phyloP scores from a whole-genome alignment of 2,888 invertebrate species.

The Hypolimnas misippus region DNA sequence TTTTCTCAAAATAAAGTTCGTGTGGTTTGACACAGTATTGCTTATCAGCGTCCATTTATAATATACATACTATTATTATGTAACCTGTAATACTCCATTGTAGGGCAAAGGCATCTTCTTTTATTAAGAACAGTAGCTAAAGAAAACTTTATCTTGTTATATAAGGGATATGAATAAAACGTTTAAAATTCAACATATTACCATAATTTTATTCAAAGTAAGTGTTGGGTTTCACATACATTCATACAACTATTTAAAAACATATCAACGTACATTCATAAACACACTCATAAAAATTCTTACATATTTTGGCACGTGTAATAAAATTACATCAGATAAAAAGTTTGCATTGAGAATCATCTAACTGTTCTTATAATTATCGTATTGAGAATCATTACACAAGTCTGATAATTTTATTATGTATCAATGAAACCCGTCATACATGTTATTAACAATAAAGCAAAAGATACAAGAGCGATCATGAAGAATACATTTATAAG shows the following conservation, averaged over 20 bases:
- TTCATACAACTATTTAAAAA: slow-evolving; percentile 2
- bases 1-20: too few species aligned
- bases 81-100: too few species aligned
- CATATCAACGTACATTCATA: neutral
- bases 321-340: neutral
- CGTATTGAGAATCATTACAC: neutral
- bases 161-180: slow-evolving; percentile 15
- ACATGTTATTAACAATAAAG: slow-evolving; percentile 36
- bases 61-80: too few species aligned
- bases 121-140: too few species aligned
- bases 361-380: neutral
- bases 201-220: slow-evolving; percentile 14
- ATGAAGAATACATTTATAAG: slow-evolving; percentile 21
- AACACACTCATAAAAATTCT: slow-evolving; percentile 6
- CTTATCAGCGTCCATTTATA: too few species aligned
- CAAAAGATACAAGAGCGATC: slow-evolving; percentile 37
- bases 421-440: slow-evolving; percentile 30
- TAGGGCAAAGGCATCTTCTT: too few species aligned
- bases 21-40: too few species aligned
- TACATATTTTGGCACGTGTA: slow-evolving; percentile 10
- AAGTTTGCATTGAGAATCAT: slow-evolving; percentile 1
- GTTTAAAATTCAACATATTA: neutral
- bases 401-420: slow-evolving; percentile 8
- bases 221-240: slow-evolving; percentile 12
- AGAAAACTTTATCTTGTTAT: too few species aligned